Percentiles rank a stretch among this genome's conserved stretches.
Evolutionary conservation across 2,797 vertebrate genomes (phyloP).

Genomic region (Clarias fuscus): DNA sequence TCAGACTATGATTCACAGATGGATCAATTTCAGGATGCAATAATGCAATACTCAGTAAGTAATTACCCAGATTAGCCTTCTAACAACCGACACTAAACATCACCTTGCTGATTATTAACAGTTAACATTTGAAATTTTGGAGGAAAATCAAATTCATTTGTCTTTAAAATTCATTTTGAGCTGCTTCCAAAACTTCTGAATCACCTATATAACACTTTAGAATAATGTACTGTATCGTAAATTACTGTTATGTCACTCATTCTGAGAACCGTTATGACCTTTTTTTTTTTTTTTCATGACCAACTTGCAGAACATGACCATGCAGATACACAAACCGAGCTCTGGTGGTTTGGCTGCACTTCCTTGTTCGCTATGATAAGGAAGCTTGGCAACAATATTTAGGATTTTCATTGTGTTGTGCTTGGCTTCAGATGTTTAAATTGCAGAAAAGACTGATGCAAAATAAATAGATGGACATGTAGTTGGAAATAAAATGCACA

Average conservation of each 20-base stretch:
- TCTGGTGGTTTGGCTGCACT: slow-evolving; percentile 51
- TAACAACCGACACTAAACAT: neutral
- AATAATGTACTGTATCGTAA: neutral
- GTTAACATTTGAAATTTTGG: neutral
- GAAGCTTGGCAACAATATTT: slow-evolving; percentile 47
- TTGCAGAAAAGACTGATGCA: neutral
- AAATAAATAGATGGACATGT: neutral
- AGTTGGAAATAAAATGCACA: neutral
- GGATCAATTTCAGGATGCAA: neutral
- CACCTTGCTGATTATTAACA: neutral
- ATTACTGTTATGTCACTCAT: neutral
- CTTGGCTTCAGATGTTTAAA: neutral
- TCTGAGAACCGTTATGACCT: neutral
- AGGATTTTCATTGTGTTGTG: neutral
- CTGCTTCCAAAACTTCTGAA: neutral
- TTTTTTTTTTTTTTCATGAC: slow-evolving; percentile 14
- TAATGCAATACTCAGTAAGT: neutral
- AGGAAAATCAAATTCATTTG: neutral
- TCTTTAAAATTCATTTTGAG: neutral
- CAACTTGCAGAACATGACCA: slow-evolving; percentile 45
- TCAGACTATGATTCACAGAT: neutral
- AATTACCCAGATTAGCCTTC: neutral
- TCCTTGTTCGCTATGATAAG: slow-evolving; percentile 64
- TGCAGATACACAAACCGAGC: slow-evolving; percentile 44
- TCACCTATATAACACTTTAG: neutral